Evolutionary conservation across 2,113 vertebrate species (phyloP), one percentile per base, ranked within the genome.

Genomic region (Canis aureus): DNA sequence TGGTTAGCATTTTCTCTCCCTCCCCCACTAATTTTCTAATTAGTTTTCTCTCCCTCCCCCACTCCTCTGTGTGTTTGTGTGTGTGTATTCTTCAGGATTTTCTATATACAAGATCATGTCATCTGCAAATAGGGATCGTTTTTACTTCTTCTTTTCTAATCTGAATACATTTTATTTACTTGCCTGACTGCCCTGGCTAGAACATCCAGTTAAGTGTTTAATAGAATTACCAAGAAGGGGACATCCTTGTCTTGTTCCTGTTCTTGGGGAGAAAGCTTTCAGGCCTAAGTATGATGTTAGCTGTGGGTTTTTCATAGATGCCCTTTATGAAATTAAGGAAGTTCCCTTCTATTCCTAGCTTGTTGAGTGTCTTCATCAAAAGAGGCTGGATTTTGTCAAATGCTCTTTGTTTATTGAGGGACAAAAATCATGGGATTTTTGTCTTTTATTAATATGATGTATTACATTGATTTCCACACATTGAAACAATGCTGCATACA

Each of bases 101-200:
- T 51, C 53, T 88, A 88, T 35, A 94, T 49, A 62, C 23, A 53
- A 71, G 38, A 81, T 60, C n/a, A 71, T 53, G 35, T 62, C 38
- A 55, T 62, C 23, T 62, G 55, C 76, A 94, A 82, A 89, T 5
- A 94, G 19, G 80, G 57, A 22, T 59, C 27, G 2, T 89, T 51
- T 89, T 87, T 87, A 87, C 27, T 59, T 73, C 55, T 89, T 88
- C 66, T 29, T 89, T 89, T 82, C 76, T 43, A 89, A 73, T 73
- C 85, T 62, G 38, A 29, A 94, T 71, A 29, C 29, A n/a, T 81
- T 94, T 94, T 89, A 73, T 73, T 71, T 82, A 81, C 55, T 62
- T 94, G 53, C 32, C 38, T 73, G 38, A 89, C 55, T 62, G 29
- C 29, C 43, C 38, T 89, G 43, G 86, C 29, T 87, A 82, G 55